Evolutionary conservation across 2,888 invertebrate species (phyloP).

Genomic region (Tyria jacobaeae): DNA sequence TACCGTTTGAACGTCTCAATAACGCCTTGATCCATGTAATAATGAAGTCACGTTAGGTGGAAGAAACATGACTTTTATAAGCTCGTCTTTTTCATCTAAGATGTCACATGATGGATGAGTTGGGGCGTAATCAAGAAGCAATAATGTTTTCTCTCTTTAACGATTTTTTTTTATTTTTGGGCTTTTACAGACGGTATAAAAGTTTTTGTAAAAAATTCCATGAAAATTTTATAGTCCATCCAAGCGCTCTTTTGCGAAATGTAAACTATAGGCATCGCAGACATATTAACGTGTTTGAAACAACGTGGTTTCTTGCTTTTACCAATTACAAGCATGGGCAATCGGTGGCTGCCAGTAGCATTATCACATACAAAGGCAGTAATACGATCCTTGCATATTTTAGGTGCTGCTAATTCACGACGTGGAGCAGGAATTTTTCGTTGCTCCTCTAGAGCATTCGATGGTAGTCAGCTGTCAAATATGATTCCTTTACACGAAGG

Average conservation of each 20-base stretch:
- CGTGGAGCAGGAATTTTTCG: constrained; percentile 12
- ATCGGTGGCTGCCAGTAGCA: neutral
- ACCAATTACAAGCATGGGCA: constrained; percentile 15
- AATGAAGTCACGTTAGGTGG: constrained; percentile 37
- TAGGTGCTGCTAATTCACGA: neutral
- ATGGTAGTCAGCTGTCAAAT: no score
- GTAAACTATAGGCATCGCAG: constrained; percentile 23
- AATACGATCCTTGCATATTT: constrained; percentile 1
- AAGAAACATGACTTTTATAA: constrained; percentile 39
- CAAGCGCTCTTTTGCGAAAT: constrained; percentile 37
- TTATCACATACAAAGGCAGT: neutral
- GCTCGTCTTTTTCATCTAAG: constrained; percentile 37
- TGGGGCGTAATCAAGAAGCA: constrained; percentile 41
- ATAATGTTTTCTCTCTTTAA: constrained; percentile 37
- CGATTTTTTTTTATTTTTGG: constrained; percentile 38
- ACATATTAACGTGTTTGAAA: constrained; percentile 39
- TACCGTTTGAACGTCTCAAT: constrained; percentile 41
- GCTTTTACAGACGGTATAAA: constrained; percentile 37
- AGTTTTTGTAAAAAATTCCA: constrained; percentile 37
- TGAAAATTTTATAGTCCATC: constrained; percentile 40
- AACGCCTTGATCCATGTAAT: constrained; percentile 41
- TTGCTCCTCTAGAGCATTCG: no score
- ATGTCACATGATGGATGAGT: constrained; percentile 41
- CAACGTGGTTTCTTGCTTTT: constrained; percentile 40
- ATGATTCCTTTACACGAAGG: no score